A percentile compares a stretch with the other conserved stretches of the same genome.
phyloP scores from a whole-genome alignment of 2,888 invertebrate species.

The Ypsolopha sequella region DNA sequence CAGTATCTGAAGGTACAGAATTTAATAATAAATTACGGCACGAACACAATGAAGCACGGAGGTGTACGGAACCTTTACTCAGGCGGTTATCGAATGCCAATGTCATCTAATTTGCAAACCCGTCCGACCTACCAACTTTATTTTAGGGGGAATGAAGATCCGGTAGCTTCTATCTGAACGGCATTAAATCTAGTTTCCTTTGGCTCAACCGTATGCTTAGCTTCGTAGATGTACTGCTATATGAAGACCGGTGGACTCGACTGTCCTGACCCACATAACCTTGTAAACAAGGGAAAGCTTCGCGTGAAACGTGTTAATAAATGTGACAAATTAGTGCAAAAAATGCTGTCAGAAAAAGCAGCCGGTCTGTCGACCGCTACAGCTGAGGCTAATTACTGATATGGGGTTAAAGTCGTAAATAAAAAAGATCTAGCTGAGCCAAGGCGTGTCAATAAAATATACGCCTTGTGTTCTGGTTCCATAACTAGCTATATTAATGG shows the following conservation, averaged over 20 bases:
- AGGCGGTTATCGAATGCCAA: constrained; percentile 43
- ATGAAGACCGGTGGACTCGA: constrained; percentile 19
- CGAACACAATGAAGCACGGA: background rate
- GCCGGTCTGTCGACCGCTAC: background rate
- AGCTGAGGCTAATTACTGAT: too few relatives aligned
- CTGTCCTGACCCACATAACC: constrained; percentile 38
- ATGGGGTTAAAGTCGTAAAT: too few relatives aligned
- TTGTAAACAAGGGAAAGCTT: constrained; percentile 4
- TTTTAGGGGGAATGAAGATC: background rate
- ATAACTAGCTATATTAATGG: too few relatives aligned
- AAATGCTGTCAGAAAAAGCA: background rate
- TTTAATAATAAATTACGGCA: constrained; percentile 2
- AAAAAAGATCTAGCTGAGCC: too few relatives aligned
- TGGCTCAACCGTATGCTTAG: background rate
- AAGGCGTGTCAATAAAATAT: too few relatives aligned
- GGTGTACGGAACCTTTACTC: background rate
- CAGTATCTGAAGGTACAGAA: background rate
- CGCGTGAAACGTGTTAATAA: background rate
- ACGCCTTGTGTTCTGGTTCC: too few relatives aligned
- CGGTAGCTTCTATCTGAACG: background rate
- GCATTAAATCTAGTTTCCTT: background rate
- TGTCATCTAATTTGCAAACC: constrained; percentile 60
- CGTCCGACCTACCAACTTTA: constrained; percentile 17
- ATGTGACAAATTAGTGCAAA: constrained; percentile 1
- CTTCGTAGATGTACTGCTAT: background rate